These are phyloP conservation scores for Argyresthia albistria DNA, from an alignment of 2,888 invertebrate species.

Conservation along the genomic window DNA sequence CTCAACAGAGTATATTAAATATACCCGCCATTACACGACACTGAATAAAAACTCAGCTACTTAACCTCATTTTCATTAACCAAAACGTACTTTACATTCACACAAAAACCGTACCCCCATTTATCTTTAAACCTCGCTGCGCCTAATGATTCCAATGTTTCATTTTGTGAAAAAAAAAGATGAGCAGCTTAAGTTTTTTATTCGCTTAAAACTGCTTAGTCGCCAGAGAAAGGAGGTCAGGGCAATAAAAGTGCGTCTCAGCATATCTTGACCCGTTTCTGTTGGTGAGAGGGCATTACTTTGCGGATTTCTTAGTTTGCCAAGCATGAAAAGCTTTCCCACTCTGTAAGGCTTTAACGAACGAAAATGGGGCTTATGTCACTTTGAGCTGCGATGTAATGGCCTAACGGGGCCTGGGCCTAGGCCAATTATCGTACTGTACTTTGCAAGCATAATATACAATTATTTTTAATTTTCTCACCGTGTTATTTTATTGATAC, in stretches of 20 bases:
- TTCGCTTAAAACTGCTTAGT: background rate
- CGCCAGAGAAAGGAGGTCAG: background rate
- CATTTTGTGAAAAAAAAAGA: background rate
- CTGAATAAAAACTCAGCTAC: too few species aligned
- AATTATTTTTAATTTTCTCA: too few species aligned
- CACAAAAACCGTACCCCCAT: background rate
- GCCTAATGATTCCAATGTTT: background rate
- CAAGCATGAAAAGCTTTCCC: constrained; percentile 24
- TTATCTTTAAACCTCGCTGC: background rate
- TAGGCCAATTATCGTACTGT: too few species aligned
- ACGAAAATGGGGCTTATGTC: background rate
- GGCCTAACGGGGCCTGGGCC: too few species aligned
- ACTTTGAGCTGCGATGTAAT: background rate
- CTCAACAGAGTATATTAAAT: too few species aligned
- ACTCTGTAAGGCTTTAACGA: background rate
- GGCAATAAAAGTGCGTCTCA: constrained; percentile 23
- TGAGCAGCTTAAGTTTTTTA: background rate
- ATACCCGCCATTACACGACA: too few species aligned
- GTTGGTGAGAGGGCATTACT: constrained; percentile 37
- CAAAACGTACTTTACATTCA: too few species aligned
- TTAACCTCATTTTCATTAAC: too few species aligned
- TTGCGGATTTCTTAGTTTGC: constrained; percentile 44
- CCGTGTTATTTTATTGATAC: too few species aligned
- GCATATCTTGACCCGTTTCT: constrained; percentile 53
- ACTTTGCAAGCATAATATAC: too few species aligned